Conservation (phyloP, 2,797 vertebrate species). For the Gymnodraco acuticeps region DNA sequence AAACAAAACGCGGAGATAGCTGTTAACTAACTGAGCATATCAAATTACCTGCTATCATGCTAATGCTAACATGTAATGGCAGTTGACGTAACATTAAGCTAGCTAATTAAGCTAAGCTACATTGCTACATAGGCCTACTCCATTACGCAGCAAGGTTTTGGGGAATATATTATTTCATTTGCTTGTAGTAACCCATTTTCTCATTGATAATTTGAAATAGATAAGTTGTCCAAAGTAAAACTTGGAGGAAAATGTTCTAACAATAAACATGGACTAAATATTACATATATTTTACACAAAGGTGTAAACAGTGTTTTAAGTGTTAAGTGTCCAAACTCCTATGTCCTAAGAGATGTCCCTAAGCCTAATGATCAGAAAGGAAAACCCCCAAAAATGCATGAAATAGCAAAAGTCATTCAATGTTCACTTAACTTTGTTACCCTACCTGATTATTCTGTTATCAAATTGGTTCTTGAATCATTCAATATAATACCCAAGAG, state of each 20-base stretch:
- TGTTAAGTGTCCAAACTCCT: too few species aligned
- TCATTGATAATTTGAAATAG: not conserved
- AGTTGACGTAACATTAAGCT: conserved; percentile 6
- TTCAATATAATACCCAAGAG: not conserved
- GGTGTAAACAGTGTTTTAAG: too few species aligned
- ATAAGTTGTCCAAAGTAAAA: not conserved
- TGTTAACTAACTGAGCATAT: not conserved
- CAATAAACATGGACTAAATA: not conserved
- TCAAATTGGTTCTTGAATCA: not conserved
- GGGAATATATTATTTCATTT: not conserved
- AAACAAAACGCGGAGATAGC: not conserved
- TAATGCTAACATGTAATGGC: conserved; percentile 13
- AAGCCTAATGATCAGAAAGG: not conserved
- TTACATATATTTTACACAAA: too few species aligned
- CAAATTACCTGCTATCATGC: not conserved
- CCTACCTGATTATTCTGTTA: not conserved
- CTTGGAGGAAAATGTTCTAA: not conserved
- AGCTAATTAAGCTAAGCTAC: not conserved
- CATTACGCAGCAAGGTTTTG: not conserved
- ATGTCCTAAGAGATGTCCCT: too few species aligned
- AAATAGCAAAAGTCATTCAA: not conserved
- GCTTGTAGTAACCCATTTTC: not conserved
- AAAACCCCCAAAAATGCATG: not conserved
- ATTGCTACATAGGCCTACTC: too few species aligned
- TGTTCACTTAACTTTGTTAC: not conserved